A percentile compares a stretch with the other conserved stretches of the same genome.
Conservation (phyloP, 2,797 vertebrate genomes). For the Propithecus perrieri region DNA sequence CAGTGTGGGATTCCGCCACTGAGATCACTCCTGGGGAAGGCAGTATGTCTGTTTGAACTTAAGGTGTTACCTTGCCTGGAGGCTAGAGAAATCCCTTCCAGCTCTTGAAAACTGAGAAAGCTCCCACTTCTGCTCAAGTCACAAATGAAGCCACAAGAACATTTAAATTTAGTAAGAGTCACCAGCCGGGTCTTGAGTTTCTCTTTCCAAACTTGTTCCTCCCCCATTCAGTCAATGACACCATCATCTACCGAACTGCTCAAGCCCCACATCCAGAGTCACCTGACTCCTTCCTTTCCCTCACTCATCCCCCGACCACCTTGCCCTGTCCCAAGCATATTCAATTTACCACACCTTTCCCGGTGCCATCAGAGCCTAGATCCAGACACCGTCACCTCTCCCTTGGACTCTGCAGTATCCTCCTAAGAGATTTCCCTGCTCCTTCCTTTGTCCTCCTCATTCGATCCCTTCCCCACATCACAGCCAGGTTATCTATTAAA, state of each 20-base stretch:
- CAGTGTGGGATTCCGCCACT: background rate
- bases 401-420: background rate
- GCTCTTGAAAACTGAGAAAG: background rate
- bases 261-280: background rate
- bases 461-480: background rate
- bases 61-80: background rate
- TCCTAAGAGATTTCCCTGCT: background rate
- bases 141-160: background rate
- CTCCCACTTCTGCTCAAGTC: background rate
- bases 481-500: background rate
- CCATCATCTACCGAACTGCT: background rate
- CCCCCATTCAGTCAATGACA: background rate
- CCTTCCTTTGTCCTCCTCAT: background rate
- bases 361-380: background rate
- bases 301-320: accelerated
- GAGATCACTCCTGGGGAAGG: background rate
- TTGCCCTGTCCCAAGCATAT: background rate
- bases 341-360: background rate
- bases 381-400: background rate
- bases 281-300: background rate
- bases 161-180: background rate
- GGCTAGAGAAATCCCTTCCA: background rate
- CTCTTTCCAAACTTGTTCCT: background rate
- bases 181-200: background rate
- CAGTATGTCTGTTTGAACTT: background rate